These are phyloP conservation scores for Micromys minutus DNA, from an alignment of 2,113 vertebrate genomes.

Conservation along the genomic window DNA sequence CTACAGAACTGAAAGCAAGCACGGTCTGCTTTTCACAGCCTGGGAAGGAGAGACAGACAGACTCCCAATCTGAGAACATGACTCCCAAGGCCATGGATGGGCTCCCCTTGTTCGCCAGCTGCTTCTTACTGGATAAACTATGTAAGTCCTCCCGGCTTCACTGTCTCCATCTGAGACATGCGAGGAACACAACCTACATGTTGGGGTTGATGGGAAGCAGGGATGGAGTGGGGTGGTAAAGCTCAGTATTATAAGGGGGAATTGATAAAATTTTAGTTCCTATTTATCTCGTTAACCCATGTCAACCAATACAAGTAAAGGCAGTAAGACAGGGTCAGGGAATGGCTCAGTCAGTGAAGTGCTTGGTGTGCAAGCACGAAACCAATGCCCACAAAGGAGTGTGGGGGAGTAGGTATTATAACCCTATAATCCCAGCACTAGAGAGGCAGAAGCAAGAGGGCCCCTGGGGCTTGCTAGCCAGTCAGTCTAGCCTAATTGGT, in stretches of 20 bases:
- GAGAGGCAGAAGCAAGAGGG: not conserved
- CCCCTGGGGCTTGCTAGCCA: too few species aligned
- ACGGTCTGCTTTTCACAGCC: not conserved
- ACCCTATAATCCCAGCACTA: not conserved
- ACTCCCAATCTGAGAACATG: not conserved
- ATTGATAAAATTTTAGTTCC: not conserved
- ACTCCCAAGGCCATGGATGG: not conserved
- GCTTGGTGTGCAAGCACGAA: not conserved
- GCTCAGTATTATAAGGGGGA: not conserved
- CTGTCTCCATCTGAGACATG: not conserved
- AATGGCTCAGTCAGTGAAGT: not conserved
- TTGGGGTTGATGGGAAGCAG: not conserved
- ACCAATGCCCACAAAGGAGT: not conserved
- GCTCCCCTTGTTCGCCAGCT: not conserved
- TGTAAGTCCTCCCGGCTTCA: not conserved
- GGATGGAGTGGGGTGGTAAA: not conserved
- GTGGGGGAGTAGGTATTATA: not conserved
- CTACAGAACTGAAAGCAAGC: not conserved
- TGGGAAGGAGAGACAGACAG: not conserved
- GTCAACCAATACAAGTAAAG: not conserved
- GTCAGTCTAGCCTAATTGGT: not conserved
- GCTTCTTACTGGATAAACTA: not conserved
- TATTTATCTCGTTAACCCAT: not conserved
- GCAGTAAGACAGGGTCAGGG: not conserved
- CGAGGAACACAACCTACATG: not conserved